Conservation (phyloP, 2,888 invertebrate species). For the Anarsia innoxiella region DNA sequence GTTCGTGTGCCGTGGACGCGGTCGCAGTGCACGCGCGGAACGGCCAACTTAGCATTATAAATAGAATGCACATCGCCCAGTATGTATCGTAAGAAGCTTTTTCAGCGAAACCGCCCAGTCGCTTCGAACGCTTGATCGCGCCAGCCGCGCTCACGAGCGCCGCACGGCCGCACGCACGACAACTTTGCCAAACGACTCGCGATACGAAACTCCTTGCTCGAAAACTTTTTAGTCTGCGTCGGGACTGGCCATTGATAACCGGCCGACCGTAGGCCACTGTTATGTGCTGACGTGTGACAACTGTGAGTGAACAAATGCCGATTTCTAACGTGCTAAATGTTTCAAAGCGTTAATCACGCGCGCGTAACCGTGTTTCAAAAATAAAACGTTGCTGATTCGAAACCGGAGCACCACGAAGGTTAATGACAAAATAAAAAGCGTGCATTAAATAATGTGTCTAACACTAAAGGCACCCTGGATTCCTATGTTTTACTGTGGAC, state of each 20-base stretch:
- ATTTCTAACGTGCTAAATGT: constrained; percentile 36
- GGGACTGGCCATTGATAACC: constrained; percentile 7
- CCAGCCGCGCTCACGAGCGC: constrained; percentile 49
- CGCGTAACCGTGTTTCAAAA: constrained; percentile 68
- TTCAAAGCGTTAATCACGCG: constrained; percentile 38
- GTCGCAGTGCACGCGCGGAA: constrained; percentile 48
- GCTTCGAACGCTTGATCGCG: constrained; percentile 50
- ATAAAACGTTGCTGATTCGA: constrained; percentile 69
- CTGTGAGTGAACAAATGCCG: constrained; percentile 22
- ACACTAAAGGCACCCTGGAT: constrained; percentile 43
- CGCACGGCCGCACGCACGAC: constrained; percentile 35
- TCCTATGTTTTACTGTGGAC: constrained; percentile 31
- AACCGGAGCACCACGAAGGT: constrained; percentile 71
- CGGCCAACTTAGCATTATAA: constrained; percentile 67
- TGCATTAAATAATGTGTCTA: constrained; percentile 60
- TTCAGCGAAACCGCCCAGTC: constrained; percentile 58
- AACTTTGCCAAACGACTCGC: constrained; percentile 41
- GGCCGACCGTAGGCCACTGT: constrained; percentile 13
- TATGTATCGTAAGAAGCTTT: constrained; percentile 67
- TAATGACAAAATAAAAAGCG: constrained; percentile 71
- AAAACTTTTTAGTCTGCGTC: constrained; percentile 19
- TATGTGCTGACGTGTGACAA: constrained; percentile 11
- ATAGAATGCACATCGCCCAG: constrained; percentile 67
- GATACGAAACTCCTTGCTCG: constrained; percentile 23
- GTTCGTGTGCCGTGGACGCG: constrained; percentile 41